Evolutionary conservation across 2,113 vertebrate species (phyloP).

Genomic region (Quiscalus mexicanus): DNA sequence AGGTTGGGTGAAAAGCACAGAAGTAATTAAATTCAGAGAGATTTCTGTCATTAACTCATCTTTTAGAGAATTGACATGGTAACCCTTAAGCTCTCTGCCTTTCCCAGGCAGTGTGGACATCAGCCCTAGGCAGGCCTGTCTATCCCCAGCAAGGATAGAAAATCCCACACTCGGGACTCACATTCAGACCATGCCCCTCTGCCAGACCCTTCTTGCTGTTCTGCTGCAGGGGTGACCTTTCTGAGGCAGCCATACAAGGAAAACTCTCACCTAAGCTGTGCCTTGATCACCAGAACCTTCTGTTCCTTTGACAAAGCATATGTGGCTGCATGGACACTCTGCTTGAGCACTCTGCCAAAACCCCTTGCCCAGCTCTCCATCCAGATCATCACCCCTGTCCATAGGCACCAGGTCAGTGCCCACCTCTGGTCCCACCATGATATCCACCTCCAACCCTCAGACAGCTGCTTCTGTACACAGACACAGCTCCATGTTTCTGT

Average conservation of each 20-base stretch:
- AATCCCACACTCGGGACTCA: background rate
- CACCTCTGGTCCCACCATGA: background rate
- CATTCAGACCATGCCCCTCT: background rate
- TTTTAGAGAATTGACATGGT: background rate
- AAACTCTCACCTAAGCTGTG: background rate
- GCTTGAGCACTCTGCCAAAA: background rate
- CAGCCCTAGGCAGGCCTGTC: background rate
- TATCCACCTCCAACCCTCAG: background rate
- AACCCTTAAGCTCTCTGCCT: background rate
- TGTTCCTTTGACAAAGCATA: background rate
- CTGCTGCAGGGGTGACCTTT: background rate
- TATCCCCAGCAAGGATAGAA: accelerated
- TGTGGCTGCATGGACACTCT: background rate
- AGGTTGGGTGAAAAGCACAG: background rate
- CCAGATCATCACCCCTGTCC: too few species aligned
- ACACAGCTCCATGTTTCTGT: background rate
- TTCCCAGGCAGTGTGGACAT: background rate
- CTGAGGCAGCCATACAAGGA: background rate
- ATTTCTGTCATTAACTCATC: background rate
- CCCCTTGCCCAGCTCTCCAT: background rate
- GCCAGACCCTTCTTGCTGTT: background rate
- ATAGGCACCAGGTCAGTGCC: background rate
- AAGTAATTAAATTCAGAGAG: background rate
- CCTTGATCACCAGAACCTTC: background rate
- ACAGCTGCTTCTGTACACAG: background rate